Conservation (phyloP, 2,888 invertebrate genomes). For the Campoplex nolae region DNA sequence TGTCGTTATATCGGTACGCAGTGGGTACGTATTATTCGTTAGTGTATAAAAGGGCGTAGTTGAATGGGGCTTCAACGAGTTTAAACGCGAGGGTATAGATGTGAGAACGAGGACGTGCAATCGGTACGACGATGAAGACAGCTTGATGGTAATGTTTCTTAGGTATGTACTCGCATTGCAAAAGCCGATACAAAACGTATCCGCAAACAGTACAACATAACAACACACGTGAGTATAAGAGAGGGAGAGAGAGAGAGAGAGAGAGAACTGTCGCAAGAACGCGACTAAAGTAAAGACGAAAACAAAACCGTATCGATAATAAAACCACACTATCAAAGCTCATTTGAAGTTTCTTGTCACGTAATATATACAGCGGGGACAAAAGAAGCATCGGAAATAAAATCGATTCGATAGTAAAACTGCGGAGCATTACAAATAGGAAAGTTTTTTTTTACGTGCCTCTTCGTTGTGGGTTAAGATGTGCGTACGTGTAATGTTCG, state of each 20-base stretch:
- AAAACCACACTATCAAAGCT: slow-evolving; percentile 19
- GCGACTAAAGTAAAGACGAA: slow-evolving; percentile 22
- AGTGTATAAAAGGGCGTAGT: slow-evolving; percentile 32
- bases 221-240: background rate
- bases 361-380: slow-evolving; percentile 27
- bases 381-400: slow-evolving; percentile 32
- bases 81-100: background rate
- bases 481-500: background rate
- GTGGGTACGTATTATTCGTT: slow-evolving; percentile 9
- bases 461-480: background rate
- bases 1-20: slow-evolving; percentile 21
- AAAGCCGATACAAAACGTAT: slow-evolving; percentile 48
- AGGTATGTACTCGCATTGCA: slow-evolving; percentile 5
- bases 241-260: background rate
- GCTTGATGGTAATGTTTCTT: background rate
- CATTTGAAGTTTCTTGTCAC: slow-evolving; percentile 45
- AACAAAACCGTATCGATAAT: slow-evolving; percentile 64
- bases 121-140: slow-evolving; percentile 38
- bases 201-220: slow-evolving; percentile 44
- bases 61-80: background rate
- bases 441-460: slow-evolving; percentile 7
- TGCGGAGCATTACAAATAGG: slow-evolving; percentile 17
- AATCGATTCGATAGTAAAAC: slow-evolving; percentile 47
- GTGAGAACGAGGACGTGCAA: slow-evolving; percentile 49
- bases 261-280: slow-evolving; percentile 48